phyloP scores from a whole-genome alignment of 2,797 vertebrate species.

The Helicolenus hilgendorfi region DNA sequence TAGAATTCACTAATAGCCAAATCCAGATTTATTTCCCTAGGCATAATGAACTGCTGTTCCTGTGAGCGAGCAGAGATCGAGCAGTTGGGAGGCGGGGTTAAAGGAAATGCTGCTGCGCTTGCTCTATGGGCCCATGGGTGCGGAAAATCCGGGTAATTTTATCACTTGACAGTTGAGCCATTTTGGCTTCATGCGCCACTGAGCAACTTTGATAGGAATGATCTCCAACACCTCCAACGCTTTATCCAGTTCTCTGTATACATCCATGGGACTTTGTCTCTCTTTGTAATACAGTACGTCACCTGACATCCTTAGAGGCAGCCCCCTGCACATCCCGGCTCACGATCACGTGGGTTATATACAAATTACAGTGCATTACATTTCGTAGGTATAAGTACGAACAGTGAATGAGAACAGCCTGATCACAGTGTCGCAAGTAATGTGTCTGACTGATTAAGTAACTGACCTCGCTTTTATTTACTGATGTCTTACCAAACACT shows the following conservation, averaged over 20 bases:
- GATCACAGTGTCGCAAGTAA: slow-evolving; percentile 12
- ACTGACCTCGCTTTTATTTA: slow-evolving; percentile 14
- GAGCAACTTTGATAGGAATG: too few species aligned
- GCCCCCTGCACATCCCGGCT: background rate
- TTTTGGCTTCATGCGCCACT: too few species aligned
- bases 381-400: background rate
- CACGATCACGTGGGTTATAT: background rate
- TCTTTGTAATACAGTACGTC: too few species aligned
- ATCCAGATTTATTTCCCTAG: background rate
- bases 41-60: background rate
- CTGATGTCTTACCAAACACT: background rate
- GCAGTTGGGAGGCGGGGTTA: too few species aligned
- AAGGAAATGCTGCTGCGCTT: background rate
- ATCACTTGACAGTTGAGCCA: too few species aligned
- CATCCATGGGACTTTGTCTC: too few species aligned
- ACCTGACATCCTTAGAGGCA: too few species aligned
- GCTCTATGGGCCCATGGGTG: background rate
- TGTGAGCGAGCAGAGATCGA: background rate
- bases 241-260: too few species aligned
- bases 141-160: background rate
- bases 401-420: background rate
- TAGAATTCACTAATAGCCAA: background rate
- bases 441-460: slow-evolving; percentile 17
- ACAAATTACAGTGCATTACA: background rate
- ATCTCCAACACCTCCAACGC: too few species aligned